These are phyloP conservation scores for Folsomia candida DNA, from an alignment of 2,888 invertebrate genomes.

Conservation along the genomic window DNA sequence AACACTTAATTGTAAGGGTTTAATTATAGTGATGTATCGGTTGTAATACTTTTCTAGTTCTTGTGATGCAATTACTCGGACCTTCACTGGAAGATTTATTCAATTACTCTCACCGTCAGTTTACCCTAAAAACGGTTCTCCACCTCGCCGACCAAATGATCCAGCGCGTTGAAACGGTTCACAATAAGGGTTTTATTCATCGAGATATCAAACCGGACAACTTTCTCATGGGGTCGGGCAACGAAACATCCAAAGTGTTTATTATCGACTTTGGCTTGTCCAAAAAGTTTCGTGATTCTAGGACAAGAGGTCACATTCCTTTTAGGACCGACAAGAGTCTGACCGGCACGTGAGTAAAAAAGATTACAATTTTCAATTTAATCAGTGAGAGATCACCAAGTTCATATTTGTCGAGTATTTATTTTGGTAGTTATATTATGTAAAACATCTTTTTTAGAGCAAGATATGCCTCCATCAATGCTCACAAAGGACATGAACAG, in stretches of 20 bases:
- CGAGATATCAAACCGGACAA: constrained; percentile 97
- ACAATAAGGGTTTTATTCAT: constrained; percentile 98
- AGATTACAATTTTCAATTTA: no score
- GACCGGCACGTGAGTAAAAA: constrained; percentile 86
- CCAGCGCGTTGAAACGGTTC: constrained; percentile 93
- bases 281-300: constrained; percentile 92
- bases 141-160: constrained; percentile 96
- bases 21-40: constrained; percentile 70
- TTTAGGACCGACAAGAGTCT: constrained; percentile 97
- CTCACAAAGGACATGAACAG: constrained; percentile 97
- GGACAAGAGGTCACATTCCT: constrained; percentile 85
- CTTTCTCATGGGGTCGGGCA: constrained; percentile 97
- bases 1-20: no score
- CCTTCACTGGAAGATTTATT: constrained; percentile 97
- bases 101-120: constrained; percentile 97
- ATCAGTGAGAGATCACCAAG: no score
- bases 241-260: constrained; percentile 94
- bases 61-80: constrained; percentile 98
- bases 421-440: no score
- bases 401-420: no score
- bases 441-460: no score
- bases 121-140: constrained; percentile 98
- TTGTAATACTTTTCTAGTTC: constrained; percentile 63
- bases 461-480: constrained; percentile 97
- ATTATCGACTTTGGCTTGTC: constrained; percentile 99